Evolutionary conservation across 2,888 invertebrate species (phyloP), one percentile per base, ranked within the genome.

Genomic region (Chirona hameri): DNA sequence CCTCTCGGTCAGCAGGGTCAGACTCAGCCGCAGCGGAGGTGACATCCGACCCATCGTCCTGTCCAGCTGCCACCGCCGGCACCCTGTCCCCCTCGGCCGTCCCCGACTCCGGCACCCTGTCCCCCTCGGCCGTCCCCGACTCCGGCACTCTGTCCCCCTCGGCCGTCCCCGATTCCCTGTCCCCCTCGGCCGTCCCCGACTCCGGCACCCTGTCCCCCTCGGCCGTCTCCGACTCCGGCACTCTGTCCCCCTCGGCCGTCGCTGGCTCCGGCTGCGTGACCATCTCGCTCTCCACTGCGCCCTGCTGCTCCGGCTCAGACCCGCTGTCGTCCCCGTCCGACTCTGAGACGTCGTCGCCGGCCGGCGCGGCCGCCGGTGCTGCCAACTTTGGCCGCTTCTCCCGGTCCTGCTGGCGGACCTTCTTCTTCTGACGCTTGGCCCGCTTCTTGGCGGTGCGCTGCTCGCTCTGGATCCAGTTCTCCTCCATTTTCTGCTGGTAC

Each of bases 361-460:
- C 65, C 65, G 24, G 10, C 65, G 65, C n/a, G 7, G 65, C n/a
- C n/a, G 87, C 82, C 84, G 86, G 85, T 72, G 83, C 84, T 81
- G 87, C 86, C 85, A 88, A 89, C 80, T 39, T 39, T 39, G 86
- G 84, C 84, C 89, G 90, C 87, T 91, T 90, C 87, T 81, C 69
- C 82, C 83, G 83, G 48, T 60, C 65, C n/a, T 52, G 81, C 39
- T 81, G 81, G 21, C 81, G 83, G 27, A 81, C 82, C 81, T 95
- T 96, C 87, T 91, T 93, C 87, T 94, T 95, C 83, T 93, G 87
- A 82, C 98, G 91, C 87, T 98, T 99, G 0, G 94, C 94, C 86
- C 98, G 90, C 88, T 96, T 98, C 87, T 97, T 98, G 0, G 95
- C 95, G 9, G 97, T 97, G 87, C 91, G 92, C 86, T 93, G 92